phyloP scores from a whole-genome alignment of 2,888 invertebrate species.

The Cephus sareptanus region DNA sequence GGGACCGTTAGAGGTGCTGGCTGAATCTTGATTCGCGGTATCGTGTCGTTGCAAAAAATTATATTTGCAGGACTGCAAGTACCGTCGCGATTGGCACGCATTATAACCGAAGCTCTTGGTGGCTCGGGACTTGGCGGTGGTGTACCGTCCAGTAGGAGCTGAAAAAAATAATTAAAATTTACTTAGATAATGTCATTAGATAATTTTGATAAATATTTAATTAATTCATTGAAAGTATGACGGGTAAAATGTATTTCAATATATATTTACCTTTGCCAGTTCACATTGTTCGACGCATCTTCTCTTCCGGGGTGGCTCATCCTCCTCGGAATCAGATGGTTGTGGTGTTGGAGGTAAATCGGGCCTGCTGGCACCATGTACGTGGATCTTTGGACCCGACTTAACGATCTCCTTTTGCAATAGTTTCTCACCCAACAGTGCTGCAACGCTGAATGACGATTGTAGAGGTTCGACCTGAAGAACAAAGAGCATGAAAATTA shows the following conservation, averaged over 20 bases:
- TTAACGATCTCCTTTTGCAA: constrained; percentile 22
- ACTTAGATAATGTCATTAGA: neutral
- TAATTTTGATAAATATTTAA: neutral
- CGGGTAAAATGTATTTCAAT: neutral
- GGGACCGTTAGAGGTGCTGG: constrained; percentile 1
- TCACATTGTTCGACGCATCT: constrained; percentile 69
- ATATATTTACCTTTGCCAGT: constrained; percentile 66
- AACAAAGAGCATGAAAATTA: constrained; percentile 14
- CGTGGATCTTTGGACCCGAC: constrained; percentile 7
- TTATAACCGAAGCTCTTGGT: constrained; percentile 81
- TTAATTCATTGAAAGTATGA: neutral
- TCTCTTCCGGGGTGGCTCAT: constrained; percentile 69
- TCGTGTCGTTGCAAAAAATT: neutral
- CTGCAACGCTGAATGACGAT: constrained; percentile 60
- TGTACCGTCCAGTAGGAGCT: constrained; percentile 67
- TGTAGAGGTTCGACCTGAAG: constrained; percentile 55
- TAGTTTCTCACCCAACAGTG: constrained; percentile 57
- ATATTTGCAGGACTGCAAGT: constrained; percentile 69
- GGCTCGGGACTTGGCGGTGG: constrained; percentile 70
- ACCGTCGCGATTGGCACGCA: constrained; percentile 86
- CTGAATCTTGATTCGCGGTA: neutral
- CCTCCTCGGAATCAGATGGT: constrained; percentile 87
- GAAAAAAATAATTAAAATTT: constrained; percentile 24
- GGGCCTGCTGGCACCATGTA: constrained; percentile 48
- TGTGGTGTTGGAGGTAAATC: constrained; percentile 77